Evolutionary conservation across 2,797 vertebrate species (phyloP), one percentile per base, ranked within the genome.

Genomic region (Diglossa cyanea): DNA sequence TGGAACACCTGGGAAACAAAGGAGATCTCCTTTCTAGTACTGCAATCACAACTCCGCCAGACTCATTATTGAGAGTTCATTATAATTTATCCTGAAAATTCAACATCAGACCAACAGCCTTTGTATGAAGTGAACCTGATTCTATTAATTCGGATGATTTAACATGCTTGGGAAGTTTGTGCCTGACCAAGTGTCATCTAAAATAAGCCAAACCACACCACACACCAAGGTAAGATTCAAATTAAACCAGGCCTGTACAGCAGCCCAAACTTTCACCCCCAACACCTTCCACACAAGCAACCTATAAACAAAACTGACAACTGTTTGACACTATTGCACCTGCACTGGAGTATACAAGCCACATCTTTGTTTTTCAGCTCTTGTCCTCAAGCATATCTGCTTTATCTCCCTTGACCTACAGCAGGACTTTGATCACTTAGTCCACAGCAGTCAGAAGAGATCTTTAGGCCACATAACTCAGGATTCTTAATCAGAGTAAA

Each of bases 1-100:
- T 98, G 98, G 97, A 98, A 99, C 7, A 98, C 98, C 99, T 99
- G 11, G 55, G 26, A 86, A 92, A 66, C 33, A 88, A n/a, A 93
- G n/a, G 26, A 60, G 25, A 25, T 24, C 6, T 2, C 12, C n/a
- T n/a, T 77, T 78, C 61, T 72, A 72, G 30, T 39, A 31, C 20
- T 45, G 16, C 11, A 40, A 54, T 24, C 16, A 1, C 21, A 81
- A 30, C 78, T 31, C 35, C 45, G 68, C 15, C 50, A 62, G 35
- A 50, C 13, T 72, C 2, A 5, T 7, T 33, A 48, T 2, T 81
- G 53, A 71, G 55, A 89, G 6, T 48, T 71, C 17, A 25, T 61
- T 67, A 24, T 68, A 70, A 50, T 60, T 83, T 76, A 45, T 54
- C 50, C 35, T 57, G 76, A 47, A 79, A 76, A 68, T 17, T 57